Evolutionary conservation across 2,888 invertebrate species (phyloP), one percentile per base, ranked within the genome.

Genomic region (Amiota minor): DNA sequence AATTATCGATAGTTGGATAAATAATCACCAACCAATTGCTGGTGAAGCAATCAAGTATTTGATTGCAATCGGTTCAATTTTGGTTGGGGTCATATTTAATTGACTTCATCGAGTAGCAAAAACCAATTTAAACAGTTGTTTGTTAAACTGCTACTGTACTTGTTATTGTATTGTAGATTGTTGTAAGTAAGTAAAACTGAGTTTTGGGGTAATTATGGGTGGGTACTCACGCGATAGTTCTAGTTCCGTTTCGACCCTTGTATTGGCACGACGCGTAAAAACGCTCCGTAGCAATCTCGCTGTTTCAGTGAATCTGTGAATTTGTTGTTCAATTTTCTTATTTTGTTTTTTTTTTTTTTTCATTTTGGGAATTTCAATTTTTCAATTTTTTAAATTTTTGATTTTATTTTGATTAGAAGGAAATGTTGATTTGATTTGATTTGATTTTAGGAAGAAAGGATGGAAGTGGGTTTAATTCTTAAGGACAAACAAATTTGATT

Each of bases 251-350:
- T 93, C 93, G 90, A 93, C 94, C 91, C 95, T 93, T 87, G 95
- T 92, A 91, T 93, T 92, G 90, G 95, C 93, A 89, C 96, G 94
- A 85, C 92, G 91, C 89, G 92, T 92, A 93, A 98, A 97, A 90
- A 97, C 97, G 92, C 95, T 96, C 92, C 96, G 95, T 91, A 98
- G 94, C 90, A 98, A 93, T 87, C 98, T 94, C 90, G 98, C 97
- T 89, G 97, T 98, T 94, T 98, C 98, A 91, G 97, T 97, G 91
- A 97, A 94, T 94, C 97, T 97, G 94, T 78, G 72, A 80, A 78
- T 77, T 85, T 82, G 77, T 79, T 69, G 68, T 72, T 55, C 45
- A 50, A 53, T 68, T 74, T 72, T 71, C 77, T 77, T 70, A 73
- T 16, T 16, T 59, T 59, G 18, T 16, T 16, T 59, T 59, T 4